Evolutionary conservation across 2,888 invertebrate species (phyloP).

Genomic region (Lasioglossum lativentre): DNA sequence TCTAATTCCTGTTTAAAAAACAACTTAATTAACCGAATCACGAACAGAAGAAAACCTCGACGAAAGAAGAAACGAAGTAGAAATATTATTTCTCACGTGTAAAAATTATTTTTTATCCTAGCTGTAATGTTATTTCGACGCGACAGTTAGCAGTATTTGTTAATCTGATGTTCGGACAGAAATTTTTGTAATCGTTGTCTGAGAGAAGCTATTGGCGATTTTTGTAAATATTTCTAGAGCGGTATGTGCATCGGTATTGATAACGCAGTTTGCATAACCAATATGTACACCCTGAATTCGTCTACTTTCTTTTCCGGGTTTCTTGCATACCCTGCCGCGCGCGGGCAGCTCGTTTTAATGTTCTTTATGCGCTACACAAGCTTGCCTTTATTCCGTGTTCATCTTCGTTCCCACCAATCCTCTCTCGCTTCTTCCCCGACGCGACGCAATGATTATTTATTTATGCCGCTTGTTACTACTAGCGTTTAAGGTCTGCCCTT

Average conservation of each 20-base stretch:
- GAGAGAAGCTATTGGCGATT: constrained; percentile 27
- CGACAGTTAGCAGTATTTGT: not conserved
- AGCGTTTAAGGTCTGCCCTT: constrained; percentile 52
- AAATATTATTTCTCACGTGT: not conserved
- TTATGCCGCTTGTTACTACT: constrained; percentile 54
- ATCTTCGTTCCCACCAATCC: constrained; percentile 57
- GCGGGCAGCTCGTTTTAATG: constrained; percentile 22
- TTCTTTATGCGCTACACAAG: constrained; percentile 35
- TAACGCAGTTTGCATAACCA: constrained; percentile 37
- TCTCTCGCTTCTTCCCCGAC: constrained; percentile 26
- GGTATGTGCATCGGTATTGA: constrained; percentile 29
- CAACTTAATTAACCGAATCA: not conserved
- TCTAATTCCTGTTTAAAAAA: not conserved
- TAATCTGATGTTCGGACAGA: not conserved
- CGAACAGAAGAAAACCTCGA: not conserved
- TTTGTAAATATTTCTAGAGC: constrained; percentile 34
- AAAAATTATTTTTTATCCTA: not conserved
- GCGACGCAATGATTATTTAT: constrained; percentile 72
- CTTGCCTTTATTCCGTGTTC: constrained; percentile 60
- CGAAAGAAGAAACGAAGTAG: not conserved
- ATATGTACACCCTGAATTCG: constrained; percentile 32
- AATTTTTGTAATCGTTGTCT: not conserved
- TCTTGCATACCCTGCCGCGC: constrained; percentile 22
- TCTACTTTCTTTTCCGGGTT: constrained; percentile 47
- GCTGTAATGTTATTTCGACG: not conserved